These are phyloP conservation scores for Oreohelix idahoensis DNA, from an alignment of 1,140 invertebrate species.

Conservation along the genomic window DNA sequence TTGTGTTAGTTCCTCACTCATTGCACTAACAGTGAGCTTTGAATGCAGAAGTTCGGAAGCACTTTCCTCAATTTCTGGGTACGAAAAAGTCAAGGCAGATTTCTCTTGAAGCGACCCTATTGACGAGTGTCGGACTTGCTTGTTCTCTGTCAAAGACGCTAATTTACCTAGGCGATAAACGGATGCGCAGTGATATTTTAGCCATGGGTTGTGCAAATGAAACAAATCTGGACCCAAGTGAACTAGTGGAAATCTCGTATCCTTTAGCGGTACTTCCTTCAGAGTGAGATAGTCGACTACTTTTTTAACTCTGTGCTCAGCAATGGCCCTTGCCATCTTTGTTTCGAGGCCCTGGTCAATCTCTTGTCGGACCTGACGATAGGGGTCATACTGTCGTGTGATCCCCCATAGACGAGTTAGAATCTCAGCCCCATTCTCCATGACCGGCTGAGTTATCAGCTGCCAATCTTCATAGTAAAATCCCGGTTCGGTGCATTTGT, in stretches of 20 bases:
- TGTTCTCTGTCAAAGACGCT: background rate
- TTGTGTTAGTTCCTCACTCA: background rate
- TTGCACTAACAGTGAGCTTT: background rate
- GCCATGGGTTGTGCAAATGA: background rate
- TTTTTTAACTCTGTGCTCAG: background rate
- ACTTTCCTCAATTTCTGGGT: background rate
- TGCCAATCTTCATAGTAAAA: slow-evolving; percentile 27
- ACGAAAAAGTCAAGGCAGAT: too few species aligned
- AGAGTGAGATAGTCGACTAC: slow-evolving; percentile 23
- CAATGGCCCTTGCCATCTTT: background rate
- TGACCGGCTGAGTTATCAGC: slow-evolving; percentile 5
- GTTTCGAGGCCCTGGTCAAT: slow-evolving; percentile 8
- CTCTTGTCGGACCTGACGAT: background rate
- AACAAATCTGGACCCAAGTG: slow-evolving; percentile 28
- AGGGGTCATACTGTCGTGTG: slow-evolving; percentile 1
- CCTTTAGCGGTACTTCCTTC: background rate
- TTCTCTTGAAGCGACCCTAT: background rate
- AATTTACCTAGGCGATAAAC: slow-evolving; percentile 30
- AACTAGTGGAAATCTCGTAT: slow-evolving; percentile 19
- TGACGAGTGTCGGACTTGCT: background rate
- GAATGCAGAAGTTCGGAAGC: background rate
- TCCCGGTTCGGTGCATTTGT: background rate
- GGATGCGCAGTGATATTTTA: slow-evolving; percentile 2
- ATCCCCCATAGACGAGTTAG: slow-evolving; percentile 27
- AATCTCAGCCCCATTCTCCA: slow-evolving; percentile 31